Conservation (phyloP, 2,797 vertebrate species). For the Linurgus olivaceus region DNA sequence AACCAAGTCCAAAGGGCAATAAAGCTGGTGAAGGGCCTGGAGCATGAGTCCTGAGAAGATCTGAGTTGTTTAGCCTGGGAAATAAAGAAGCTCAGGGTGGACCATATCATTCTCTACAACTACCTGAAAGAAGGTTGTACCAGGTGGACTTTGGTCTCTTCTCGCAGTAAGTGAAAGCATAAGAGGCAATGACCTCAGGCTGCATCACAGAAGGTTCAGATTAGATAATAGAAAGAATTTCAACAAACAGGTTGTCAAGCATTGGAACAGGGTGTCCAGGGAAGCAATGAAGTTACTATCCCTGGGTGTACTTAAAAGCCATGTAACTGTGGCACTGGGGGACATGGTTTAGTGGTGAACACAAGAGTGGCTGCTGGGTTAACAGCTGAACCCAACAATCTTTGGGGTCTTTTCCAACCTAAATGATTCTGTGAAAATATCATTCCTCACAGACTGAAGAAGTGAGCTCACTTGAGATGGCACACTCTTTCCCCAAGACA, state of each 20-base stretch:
- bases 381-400: neutral
- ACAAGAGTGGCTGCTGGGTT: neutral
- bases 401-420: neutral
- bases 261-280: neutral
- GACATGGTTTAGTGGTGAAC: neutral
- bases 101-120: neutral
- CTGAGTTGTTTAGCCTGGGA: neutral
- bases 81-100: neutral
- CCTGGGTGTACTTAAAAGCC: neutral
- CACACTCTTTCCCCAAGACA: neutral
- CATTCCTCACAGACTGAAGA: neutral
- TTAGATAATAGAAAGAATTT: neutral
- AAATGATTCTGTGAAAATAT: neutral
- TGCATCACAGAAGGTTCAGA: neutral
- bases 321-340: neutral
- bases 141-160: neutral
- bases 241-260: neutral
- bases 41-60: neutral
- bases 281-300: neutral
- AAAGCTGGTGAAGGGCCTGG: neutral
- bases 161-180: neutral
- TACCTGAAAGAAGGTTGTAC: neutral
- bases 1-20: neutral
- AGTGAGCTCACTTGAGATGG: neutral
- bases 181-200: neutral